Base-by-base conservation (phyloP, 1,140 invertebrate genomes). In the Drosophila tani region DNA sequence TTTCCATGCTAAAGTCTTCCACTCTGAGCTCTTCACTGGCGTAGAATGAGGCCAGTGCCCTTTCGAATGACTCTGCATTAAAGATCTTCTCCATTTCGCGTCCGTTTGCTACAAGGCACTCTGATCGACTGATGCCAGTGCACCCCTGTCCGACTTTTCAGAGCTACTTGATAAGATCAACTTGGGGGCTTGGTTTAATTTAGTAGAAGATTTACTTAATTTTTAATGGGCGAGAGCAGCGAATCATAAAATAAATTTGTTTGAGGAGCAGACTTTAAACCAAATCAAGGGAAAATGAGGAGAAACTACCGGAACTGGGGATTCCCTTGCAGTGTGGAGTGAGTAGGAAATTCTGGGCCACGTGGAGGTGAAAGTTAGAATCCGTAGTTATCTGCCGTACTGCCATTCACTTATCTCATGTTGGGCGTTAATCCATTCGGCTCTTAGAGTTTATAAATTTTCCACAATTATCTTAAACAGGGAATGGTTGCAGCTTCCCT, bases 11-110 rank as follows among this genome's bases (percentile, higher is more conserved):
- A 43, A 79, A 79, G 24, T 45, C 75, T 51, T 79, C 71, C 12
- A 88, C 51, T 14, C 19, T 46, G 41, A 88, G 57, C 29, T 41
- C 67, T 70, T 73, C 53, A 17, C 81, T 59, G 8, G 58, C 51
- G 17, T 67, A 85, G 9, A 82, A 71, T 3, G 32, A 17, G 15
- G 65, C 47, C 62, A 88, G 63, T 56, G 81, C 85, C 59, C 53
- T 71, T 50, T 69, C 50, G 17, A 88, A 75, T 11, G 67, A 87
- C 41, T 62, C 64, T n/a, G 38, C 46, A 56, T 47, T 57, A 9
- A 50, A 78, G n/a, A 45, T 55, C 2, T 38, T 62, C 6, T n/a
- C n/a, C 9, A 41, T n/a, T 35, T 32, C 19, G 35, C 50, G 81
- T 70, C 83, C 46, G 57, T 43, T 32, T 8, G 11, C 40, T 24